These are phyloP conservation scores for Naja naja DNA, from an alignment of 2,113 vertebrate genomes.

Conservation along the genomic window DNA sequence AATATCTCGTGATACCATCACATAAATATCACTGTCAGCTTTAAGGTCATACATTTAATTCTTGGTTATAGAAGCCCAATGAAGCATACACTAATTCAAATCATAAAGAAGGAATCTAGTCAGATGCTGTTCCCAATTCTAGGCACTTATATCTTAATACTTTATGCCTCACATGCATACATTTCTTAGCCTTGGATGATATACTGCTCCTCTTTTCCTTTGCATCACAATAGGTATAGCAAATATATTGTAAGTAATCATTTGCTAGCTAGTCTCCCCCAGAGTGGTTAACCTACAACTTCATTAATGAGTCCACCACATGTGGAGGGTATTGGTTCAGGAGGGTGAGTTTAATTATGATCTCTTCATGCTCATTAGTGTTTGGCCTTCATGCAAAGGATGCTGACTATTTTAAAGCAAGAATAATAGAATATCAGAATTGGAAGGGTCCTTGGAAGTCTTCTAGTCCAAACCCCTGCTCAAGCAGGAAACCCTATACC, in stretches of 20 bases:
- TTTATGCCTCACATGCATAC: neutral
- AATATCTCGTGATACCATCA: neutral
- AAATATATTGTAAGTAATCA: neutral
- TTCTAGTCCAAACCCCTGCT: neutral
- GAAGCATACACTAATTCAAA: neutral
- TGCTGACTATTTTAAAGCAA: neutral
- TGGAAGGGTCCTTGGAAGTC: neutral
- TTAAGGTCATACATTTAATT: neutral
- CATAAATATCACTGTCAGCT: neutral
- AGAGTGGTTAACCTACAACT: neutral
- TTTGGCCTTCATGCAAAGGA: neutral
- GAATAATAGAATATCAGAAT: neutral
- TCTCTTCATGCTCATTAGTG: neutral
- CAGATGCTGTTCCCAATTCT: neutral
- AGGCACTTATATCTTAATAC: neutral
- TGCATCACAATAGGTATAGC: neutral
- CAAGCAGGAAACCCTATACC: neutral
- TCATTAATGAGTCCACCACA: neutral
- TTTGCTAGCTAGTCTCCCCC: no score
- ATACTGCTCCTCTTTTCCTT: neutral
- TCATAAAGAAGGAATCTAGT: neutral
- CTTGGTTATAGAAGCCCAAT: neutral
- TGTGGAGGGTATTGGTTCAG: neutral
- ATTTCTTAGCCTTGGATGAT: neutral
- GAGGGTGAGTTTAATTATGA: neutral